Evolutionary conservation across 2,888 invertebrate species (phyloP), one percentile per base, ranked within the genome.

Genomic region (Pachymerium ferrugineum): DNA sequence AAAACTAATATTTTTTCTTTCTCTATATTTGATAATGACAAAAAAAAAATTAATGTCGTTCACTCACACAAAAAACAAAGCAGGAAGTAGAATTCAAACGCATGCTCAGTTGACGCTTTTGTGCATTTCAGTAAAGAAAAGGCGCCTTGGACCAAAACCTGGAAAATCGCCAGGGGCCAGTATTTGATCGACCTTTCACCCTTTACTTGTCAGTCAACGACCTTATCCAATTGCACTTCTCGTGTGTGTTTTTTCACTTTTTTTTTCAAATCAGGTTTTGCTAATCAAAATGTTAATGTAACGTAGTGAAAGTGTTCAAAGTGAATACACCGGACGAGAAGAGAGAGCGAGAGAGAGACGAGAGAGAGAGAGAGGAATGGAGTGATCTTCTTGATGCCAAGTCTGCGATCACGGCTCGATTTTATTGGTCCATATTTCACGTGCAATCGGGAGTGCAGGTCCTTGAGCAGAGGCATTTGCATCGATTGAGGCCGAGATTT

Each of bases 341-440:
- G 29, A 19, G 22, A 67, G 19, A 29, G 14, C 12, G 67, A 67
- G 8, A 12, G 67, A 67, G 19, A 67, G 25, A 10, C 3, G 22
- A 67, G 22, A 4, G 67, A 8, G 22, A 16, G 22, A 22, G 12
- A 29, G 19, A 67, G 67, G 67, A 67, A 67, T 67, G 28, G 28
- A 67, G 25, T 28, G 29, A 67, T 67, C 67, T 42, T 42, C 42
- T 42, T 42, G 42, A 42, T 42, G 42, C 42, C 42, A 42, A 42
- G 70, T 29, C 70, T 30, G 31, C 31, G 70, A 70, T 70, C 70
- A 70, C 70, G 70, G 70, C 70, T 70, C 70, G 30, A 70, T 70
- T 70, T 70, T 70, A 70, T 70, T 70, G 70, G 70, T 70, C 70
- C 70, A 70, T 70, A 70, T 70, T 70, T 70, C 70, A 70, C 70